Evolutionary conservation across 2,113 vertebrate genomes (phyloP).

Genomic region (Neodon shergylaensis): DNA sequence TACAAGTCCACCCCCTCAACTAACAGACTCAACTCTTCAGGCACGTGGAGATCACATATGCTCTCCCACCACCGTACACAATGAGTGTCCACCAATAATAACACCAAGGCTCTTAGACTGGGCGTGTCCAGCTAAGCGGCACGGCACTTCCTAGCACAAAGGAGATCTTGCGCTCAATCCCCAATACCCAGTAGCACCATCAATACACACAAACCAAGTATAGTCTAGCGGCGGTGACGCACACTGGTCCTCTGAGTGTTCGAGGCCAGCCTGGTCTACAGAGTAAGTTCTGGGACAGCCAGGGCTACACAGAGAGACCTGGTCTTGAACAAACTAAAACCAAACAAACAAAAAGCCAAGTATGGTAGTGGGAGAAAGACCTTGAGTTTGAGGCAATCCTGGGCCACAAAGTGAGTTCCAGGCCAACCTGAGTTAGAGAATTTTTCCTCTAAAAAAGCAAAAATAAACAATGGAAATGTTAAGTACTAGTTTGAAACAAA

Average conservation of each 20-base stretch:
- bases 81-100: neutral
- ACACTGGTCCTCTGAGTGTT: neutral
- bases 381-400: neutral
- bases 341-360: neutral
- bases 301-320: neutral
- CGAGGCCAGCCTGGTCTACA: neutral
- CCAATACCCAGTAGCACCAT: neutral
- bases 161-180: neutral
- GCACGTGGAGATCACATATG: neutral
- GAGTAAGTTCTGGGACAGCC: neutral
- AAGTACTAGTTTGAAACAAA: neutral
- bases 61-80: neutral
- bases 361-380: neutral
- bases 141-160: neutral
- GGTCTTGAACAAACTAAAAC: neutral
- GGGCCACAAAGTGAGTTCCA: neutral
- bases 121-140: neutral
- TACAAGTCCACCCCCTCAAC: neutral
- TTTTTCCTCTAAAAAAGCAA: neutral
- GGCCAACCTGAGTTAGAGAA: neutral
- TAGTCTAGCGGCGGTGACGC: neutral
- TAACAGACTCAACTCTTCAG: constrained; percentile 9
- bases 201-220: neutral
- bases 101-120: neutral
- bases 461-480: neutral